Evolutionary conservation across 1,140 invertebrate genomes (phyloP).

Genomic region (Drosophila obscura): DNA sequence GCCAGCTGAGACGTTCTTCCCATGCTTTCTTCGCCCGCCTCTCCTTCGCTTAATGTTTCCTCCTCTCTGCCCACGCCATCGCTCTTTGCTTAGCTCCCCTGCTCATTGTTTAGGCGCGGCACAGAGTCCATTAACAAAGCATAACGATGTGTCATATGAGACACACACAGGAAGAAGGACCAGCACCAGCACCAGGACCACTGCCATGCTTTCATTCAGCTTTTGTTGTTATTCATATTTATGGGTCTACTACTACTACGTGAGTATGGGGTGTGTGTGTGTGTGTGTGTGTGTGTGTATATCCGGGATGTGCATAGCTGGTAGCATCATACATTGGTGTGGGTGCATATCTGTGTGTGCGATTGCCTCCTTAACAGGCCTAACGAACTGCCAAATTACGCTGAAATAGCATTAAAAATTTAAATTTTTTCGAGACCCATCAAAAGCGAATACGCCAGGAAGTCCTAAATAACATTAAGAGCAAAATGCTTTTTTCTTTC

Average conservation of each 20-base stretch:
- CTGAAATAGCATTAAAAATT: conserved; percentile 80
- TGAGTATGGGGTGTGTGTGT: conserved; percentile 2
- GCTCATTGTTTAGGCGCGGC: conserved; percentile 41
- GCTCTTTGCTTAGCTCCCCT: background rate
- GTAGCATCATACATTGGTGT: background rate
- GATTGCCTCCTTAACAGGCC: conserved; percentile 66
- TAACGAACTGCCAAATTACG: conserved; percentile 82
- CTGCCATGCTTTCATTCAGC: conserved; percentile 12
- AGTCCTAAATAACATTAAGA: conserved; percentile 67
- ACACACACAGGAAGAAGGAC: conserved; percentile 28
- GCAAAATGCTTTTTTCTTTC: conserved; percentile 33
- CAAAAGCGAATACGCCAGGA: conserved; percentile 64
- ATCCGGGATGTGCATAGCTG: background rate
- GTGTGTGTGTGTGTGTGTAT: background rate
- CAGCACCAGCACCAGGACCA: background rate
- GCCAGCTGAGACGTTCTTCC: conserved; percentile 32
- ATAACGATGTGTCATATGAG: conserved; percentile 78
- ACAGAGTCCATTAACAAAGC: conserved; percentile 76
- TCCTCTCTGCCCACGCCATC: background rate
- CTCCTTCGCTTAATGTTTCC: background rate
- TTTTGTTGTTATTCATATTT: conserved; percentile 70
- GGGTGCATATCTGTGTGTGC: conserved; percentile 13
- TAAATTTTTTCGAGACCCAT: conserved; percentile 66
- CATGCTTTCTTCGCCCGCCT: background rate
- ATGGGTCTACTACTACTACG: conserved; percentile 43